Conservation (phyloP, 2,888 invertebrate species). For the Amiota minor region DNA sequence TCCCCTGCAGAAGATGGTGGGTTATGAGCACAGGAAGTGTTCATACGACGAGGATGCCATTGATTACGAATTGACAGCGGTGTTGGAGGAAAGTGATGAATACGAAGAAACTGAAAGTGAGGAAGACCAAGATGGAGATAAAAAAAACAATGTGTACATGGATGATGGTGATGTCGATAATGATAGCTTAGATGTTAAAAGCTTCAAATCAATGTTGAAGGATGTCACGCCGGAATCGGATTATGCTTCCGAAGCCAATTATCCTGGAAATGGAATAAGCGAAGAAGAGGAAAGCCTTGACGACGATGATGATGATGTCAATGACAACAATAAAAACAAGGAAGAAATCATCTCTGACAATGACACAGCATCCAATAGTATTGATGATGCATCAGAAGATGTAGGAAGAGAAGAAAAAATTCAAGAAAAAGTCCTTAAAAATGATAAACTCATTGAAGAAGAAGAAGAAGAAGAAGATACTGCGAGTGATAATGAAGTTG, state of each 20-base stretch:
- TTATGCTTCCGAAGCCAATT: slow-evolving; percentile 71
- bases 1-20: slow-evolving; percentile 19
- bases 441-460: neutral
- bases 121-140: slow-evolving; percentile 23
- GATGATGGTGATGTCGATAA: slow-evolving; percentile 41
- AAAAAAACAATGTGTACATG: slow-evolving; percentile 30
- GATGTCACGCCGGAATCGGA: slow-evolving; percentile 71
- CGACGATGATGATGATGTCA: slow-evolving; percentile 32
- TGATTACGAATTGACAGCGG: slow-evolving; percentile 62
- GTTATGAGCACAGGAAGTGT: slow-evolving; percentile 55
- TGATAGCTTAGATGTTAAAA: slow-evolving; percentile 10
- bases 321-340: slow-evolving; percentile 39
- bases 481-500: slow-evolving; percentile 37
- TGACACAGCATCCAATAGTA: slow-evolving; percentile 33
- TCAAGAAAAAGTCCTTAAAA: slow-evolving; percentile 29
- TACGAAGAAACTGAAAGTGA: slow-evolving; percentile 30
- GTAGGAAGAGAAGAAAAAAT: slow-evolving; percentile 10
- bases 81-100: slow-evolving; percentile 27
- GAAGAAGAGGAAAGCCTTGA: slow-evolving; percentile 36
- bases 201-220: slow-evolving; percentile 50
- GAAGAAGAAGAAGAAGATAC: neutral
- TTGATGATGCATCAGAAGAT: slow-evolving; percentile 42
- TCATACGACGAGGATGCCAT: slow-evolving; percentile 68
- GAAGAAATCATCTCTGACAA: slow-evolving; percentile 36
- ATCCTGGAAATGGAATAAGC: slow-evolving; percentile 50